These are phyloP conservation scores for Melinaea marsaeus DNA, from an alignment of 2,888 invertebrate genomes.

Conservation along the genomic window DNA sequence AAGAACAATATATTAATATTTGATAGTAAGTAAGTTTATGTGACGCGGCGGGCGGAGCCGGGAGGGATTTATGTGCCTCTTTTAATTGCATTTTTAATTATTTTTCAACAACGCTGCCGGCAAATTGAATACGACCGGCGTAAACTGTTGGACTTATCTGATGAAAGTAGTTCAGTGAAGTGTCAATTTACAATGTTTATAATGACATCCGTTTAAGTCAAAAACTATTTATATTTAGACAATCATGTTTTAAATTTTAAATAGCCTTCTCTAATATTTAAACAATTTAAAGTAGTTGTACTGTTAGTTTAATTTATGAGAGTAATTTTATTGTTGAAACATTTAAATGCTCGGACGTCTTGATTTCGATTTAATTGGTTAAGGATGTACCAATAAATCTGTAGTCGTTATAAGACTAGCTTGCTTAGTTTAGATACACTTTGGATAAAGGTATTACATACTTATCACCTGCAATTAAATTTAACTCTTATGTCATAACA, in stretches of 20 bases:
- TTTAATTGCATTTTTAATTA: constrained; percentile 76
- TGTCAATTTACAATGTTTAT: constrained; percentile 28
- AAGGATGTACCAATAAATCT: constrained; percentile 64
- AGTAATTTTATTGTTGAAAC: constrained; percentile 14
- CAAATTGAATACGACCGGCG: constrained; percentile 65
- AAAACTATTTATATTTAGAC: constrained; percentile 9
- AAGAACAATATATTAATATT: constrained; percentile 40
- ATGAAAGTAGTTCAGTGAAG: constrained; percentile 30
- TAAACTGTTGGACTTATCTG: constrained; percentile 56
- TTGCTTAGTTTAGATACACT: constrained; percentile 46
- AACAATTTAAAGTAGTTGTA: too few relatives aligned
- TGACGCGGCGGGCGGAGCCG: constrained; percentile 60
- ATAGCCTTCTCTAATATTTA: too few relatives aligned
- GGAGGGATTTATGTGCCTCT: constrained; percentile 68
- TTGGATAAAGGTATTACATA: constrained; percentile 10
- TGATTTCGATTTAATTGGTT: constrained; percentile 63
- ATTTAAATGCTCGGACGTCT: constrained; percentile 51
- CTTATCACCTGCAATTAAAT: constrained; percentile 20
- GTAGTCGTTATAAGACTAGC: constrained; percentile 57
- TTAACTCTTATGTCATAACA: constrained; percentile 21
- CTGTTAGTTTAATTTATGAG: too few relatives aligned
- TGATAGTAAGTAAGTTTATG: constrained; percentile 24
- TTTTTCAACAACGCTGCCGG: constrained; percentile 67
- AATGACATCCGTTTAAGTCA: constrained; percentile 20
- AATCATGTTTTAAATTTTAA: not conserved